Conservation (phyloP, 2,113 vertebrate genomes). For the Anolis sagrei region DNA sequence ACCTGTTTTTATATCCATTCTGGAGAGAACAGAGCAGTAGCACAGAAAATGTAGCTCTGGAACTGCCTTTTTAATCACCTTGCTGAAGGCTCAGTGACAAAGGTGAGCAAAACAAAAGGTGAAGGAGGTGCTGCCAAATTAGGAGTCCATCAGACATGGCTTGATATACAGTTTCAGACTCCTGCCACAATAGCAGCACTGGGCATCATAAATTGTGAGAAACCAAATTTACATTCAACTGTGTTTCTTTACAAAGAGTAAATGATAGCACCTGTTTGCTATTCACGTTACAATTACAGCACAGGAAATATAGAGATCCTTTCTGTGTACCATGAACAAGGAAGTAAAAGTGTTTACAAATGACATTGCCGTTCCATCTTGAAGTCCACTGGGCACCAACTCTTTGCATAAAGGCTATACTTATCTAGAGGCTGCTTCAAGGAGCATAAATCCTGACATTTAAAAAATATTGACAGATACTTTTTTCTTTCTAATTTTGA, state of each 20-base stretch:
- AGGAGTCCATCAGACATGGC: neutral
- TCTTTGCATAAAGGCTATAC: neutral
- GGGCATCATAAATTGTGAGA: neutral
- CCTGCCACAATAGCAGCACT: neutral
- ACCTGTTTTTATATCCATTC: neutral
- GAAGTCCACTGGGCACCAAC: neutral
- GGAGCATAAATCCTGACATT: neutral
- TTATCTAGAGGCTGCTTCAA: slow-evolving; percentile 5
- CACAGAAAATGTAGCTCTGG: neutral
- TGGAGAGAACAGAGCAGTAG: neutral
- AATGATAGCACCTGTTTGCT: neutral
- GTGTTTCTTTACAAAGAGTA: accelerated
- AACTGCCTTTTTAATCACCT: neutral
- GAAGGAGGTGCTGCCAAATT: neutral
- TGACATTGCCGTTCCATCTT: neutral
- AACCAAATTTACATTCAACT: neutral
- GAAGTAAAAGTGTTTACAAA: neutral
- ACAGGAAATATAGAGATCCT: neutral
- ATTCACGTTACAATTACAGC: neutral
- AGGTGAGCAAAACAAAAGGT: neutral
- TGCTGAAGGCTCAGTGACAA: neutral
- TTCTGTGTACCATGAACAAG: neutral
- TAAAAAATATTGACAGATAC: slow-evolving; percentile 17
- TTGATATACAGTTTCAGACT: neutral
- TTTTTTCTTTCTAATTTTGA: slow-evolving; percentile 24